Base-by-base conservation (phyloP, 2,797 vertebrate genomes). In the Busarellus nigricollis region DNA sequence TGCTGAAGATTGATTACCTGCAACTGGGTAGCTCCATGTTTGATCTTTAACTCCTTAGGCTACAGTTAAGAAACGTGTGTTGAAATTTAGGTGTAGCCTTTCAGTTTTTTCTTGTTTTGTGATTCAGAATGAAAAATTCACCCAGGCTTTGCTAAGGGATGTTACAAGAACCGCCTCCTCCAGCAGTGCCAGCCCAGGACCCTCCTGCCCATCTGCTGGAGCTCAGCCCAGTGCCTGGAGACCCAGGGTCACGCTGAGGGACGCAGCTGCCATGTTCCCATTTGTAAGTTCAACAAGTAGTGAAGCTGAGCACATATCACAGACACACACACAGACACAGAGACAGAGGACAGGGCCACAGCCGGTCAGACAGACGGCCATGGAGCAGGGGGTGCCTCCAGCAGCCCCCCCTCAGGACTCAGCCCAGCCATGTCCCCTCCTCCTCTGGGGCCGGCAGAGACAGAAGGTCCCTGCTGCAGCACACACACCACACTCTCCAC, bases 301-400 rank as follows among this genome's bases (percentile, higher is more conserved):
- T 15, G 52, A 83, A 58, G 26, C 15, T 72, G 55, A 59, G 38
- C 14, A 35, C 2, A 1, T 29, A 76, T 69, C 13, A 19, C 44
- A 79, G 29, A 49, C 14, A 59, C 7, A 78, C 50, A 11, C 50
- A 52, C 21, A 22, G 45, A 22, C 45, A 22, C 4, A 2, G 12
- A 47, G 12, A 35, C 9, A 74, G n/a, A 76, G 18, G 22, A 49
- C 28, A n/a, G 4, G 2, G 31, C 18, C 40, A 61, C 0, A 7
- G 7, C 14, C 1, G 1, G 16, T 37, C 35, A 59, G n/a, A 31
- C 5, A 38, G 10, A 1, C 0, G 1, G 19, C 17, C 28, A 52
- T 38, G 21, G 45, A 52, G 4, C 38, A 66, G 38, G 13, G 0
- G 0, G 15, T 35, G 33, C 20, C 54, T 26, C 15, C 49, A 38